Base-by-base conservation (phyloP, 2,113 vertebrate species). In the Xenopus borealis region DNA sequence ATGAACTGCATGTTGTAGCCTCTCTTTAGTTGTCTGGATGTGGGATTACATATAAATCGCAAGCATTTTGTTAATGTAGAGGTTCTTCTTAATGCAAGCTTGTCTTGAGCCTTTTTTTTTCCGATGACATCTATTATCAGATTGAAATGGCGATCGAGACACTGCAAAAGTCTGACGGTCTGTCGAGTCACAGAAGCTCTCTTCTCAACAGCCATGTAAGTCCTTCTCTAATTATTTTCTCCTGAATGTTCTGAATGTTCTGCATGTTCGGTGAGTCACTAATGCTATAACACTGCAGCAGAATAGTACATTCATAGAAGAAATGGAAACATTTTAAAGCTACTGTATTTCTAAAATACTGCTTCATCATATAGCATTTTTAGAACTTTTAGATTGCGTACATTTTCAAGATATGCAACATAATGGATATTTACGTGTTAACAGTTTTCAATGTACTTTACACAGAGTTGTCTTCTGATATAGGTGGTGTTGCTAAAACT, bases 61-160 rank as follows among this genome's bases (percentile, higher is more conserved):
- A 80, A 88, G 79, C 68, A 86, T 73, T 84, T 86, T 86, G 81
- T 89, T 86, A 85, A 81, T 87, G 84, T 87, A 88, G 92, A 88
- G 92, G 80, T 92, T 86, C 85, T 85, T 89, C 87, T 91, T 90
- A 78, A 89, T 88, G 90, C 90, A 91, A 87, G 90, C 88, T 90
- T 82, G 81, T 92, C 92, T 92, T 92, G 91, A 92, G 92, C 89
- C 87, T 89, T 90, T 88, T 93, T 50, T 93, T 75, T 62, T 91
- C 89, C 91, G 92, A 93, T 93, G 89, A 91, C 89, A 89, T 93
- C 88, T 93, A 91, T 93, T 92, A 92, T 93, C 90, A 93, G 92
- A 93, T 93, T 91, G 92, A 93, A 91, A 93, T 92, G 92, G 92
- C 91, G 90, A 93, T 93, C 91, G 92, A 93, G 89, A 93, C 92